These are phyloP conservation scores for Peromyscus eremicus DNA, from an alignment of 2,797 vertebrate species.

Conservation along the genomic window DNA sequence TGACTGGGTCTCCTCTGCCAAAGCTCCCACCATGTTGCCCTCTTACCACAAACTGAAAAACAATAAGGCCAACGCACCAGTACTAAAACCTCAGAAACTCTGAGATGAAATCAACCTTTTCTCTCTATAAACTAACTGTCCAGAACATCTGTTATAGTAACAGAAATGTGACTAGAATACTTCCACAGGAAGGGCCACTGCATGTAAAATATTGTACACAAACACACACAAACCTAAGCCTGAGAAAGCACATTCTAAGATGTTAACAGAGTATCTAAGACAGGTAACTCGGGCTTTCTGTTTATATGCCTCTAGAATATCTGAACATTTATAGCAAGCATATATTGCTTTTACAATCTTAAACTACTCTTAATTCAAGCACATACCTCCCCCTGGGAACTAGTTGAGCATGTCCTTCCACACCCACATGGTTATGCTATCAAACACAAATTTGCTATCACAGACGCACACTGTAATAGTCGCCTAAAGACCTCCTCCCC, in stretches of 20 bases:
- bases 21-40: not conserved
- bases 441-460: slow-evolving; percentile 35
- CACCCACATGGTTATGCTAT: not conserved
- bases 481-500: slow-evolving; percentile 9
- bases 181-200: not conserved
- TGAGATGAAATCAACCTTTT: not conserved
- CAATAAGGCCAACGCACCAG: not conserved
- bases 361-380: slow-evolving; percentile 61
- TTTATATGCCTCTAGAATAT: not conserved
- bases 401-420: not conserved
- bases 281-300: not conserved
- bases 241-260: not conserved
- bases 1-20: not conserved
- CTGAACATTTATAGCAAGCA: slow-evolving; percentile 44
- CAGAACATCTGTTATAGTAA: not conserved
- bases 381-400: slow-evolving; percentile 32
- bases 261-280: not conserved
- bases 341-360: slow-evolving; percentile 54
- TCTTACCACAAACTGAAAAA: not conserved
- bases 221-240: not conserved
- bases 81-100: not conserved
- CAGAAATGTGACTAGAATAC: not conserved
- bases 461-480: not conserved
- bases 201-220: not conserved
- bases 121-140: not conserved